Evolutionary conservation across 2,113 vertebrate genomes (phyloP), one percentile per base, ranked within the genome.

Genomic region (Scatophagus argus): DNA sequence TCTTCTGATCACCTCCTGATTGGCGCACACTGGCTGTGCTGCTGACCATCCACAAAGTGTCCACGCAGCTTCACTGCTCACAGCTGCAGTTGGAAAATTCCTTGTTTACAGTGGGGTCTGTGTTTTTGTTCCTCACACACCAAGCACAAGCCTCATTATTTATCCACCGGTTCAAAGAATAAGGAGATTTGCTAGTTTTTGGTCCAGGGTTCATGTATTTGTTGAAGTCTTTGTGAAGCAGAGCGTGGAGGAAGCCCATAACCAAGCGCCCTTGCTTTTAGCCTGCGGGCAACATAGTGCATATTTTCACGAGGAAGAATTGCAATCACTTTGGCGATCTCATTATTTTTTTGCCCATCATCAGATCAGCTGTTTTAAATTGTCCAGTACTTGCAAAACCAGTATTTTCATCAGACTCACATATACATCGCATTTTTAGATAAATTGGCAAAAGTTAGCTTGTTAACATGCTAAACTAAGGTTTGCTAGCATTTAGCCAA

Each of bases 1-100:
- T 79, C 82, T 77, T 81, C 73, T 88, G 87, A 91, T 89, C 86
- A 77, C 69, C 65, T 60, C 74, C 56, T 80, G 77, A 82, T 76
- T 68, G 75, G 67, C 71, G 58, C 69, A 51, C 52, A 70, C 68
- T 67, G 23, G 49, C 74, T 39, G 46, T 74, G 70, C 58, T 27
- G 63, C 49, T 39, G 64, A 54, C 71, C 58, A 25, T 81, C 66
- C 49, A 62, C 75, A 77, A 82, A 87, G 41, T 8, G 0, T 51
- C 51, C 1, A n/a, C 27, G 55, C 12, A 4, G 58, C 59, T 77
- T 56, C 83, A 76, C 27, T 36, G 79, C 74, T 82, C 70, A 29
- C 17, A 62, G 83, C 74, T 64, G 68, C 44, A 71, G 61, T 44
- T 66, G 56, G 52, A 77, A 86, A 79, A 59, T 82, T 82, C 59